Evolutionary conservation across 2,888 invertebrate genomes (phyloP).

Genomic region (Caenorhabditis sp.): DNA sequence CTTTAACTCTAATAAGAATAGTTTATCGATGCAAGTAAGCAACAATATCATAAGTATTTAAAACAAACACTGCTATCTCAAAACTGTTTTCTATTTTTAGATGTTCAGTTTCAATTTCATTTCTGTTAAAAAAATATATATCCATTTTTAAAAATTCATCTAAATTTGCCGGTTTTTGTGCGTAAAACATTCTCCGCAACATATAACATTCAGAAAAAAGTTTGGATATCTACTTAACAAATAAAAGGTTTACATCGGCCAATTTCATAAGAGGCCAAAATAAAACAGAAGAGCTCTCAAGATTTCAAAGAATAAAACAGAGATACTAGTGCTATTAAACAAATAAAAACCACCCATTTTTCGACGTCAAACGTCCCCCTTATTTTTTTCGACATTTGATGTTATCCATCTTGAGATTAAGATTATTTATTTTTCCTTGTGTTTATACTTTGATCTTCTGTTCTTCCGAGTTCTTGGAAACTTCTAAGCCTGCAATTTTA

Average conservation of each 20-base stretch:
- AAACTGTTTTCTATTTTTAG: too few species aligned
- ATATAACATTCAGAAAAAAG: too few species aligned
- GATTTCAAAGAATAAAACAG: slow-evolving; percentile 13
- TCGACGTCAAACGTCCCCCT: neutral
- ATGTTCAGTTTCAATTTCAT: neutral
- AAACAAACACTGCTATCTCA: too few species aligned
- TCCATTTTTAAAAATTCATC: neutral
- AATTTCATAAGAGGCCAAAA: slow-evolving; percentile 5
- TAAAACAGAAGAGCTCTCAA: slow-evolving; percentile 29
- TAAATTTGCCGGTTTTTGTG: neutral
- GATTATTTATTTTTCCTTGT: neutral
- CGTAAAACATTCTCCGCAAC: neutral
- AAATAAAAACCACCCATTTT: slow-evolving; percentile 2
- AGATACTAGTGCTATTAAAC: slow-evolving; percentile 5
- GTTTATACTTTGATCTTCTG: neutral
- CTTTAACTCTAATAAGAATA: too few species aligned
- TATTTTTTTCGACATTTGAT: neutral
- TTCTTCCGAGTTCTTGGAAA: too few species aligned
- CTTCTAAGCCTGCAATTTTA: too few species aligned
- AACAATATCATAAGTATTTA: too few species aligned
- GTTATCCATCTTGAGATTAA: neutral
- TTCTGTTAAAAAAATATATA: too few species aligned
- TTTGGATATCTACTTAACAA: neutral
- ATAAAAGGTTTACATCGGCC: neutral
- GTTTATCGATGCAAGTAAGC: too few species aligned